Evolutionary conservation across 2,113 vertebrate genomes (phyloP).

Genomic region (Panthera uncia): DNA sequence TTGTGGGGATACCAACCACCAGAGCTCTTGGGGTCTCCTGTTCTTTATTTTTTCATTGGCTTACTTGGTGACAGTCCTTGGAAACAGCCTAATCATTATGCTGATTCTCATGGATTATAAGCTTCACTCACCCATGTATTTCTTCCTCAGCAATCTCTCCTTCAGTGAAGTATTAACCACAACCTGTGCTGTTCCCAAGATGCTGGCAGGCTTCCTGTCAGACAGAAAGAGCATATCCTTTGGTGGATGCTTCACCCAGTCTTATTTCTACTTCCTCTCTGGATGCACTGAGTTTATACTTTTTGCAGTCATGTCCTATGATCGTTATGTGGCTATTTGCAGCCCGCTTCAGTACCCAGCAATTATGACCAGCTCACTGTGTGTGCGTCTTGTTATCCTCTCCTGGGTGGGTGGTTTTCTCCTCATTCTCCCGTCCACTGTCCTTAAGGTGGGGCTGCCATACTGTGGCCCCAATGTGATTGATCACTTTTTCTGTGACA

Average conservation of each 20-base stretch:
- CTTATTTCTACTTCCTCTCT: not conserved
- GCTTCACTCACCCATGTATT: not conserved
- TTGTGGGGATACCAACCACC: not conserved
- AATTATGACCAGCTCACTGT: not conserved
- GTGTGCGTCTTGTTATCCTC: not conserved
- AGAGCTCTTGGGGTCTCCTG: not conserved
- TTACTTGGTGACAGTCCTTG: not conserved
- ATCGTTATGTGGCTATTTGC: not conserved
- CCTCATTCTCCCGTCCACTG: not conserved
- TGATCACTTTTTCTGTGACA: slow-evolving; percentile 31
- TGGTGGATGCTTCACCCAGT: not conserved
- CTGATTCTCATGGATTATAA: not conserved
- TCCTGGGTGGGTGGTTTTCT: not conserved
- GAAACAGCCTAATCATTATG: not conserved
- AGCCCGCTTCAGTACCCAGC: not conserved
- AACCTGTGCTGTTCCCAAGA: not conserved
- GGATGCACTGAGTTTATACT: not conserved
- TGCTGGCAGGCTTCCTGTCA: not conserved
- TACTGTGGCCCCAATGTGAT: not conserved
- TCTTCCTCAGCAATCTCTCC: not conserved
- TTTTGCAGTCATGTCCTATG: not conserved
- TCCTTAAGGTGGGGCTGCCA: not conserved
- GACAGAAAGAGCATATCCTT: not conserved
- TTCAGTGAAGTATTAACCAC: not conserved
- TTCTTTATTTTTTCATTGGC: not conserved